Percentiles rank a stretch among this genome's conserved stretches.
These are phyloP conservation scores for Dasypus novemcinctus DNA, from an alignment of 2,113 vertebrate species.

Conservation along the genomic window DNA sequence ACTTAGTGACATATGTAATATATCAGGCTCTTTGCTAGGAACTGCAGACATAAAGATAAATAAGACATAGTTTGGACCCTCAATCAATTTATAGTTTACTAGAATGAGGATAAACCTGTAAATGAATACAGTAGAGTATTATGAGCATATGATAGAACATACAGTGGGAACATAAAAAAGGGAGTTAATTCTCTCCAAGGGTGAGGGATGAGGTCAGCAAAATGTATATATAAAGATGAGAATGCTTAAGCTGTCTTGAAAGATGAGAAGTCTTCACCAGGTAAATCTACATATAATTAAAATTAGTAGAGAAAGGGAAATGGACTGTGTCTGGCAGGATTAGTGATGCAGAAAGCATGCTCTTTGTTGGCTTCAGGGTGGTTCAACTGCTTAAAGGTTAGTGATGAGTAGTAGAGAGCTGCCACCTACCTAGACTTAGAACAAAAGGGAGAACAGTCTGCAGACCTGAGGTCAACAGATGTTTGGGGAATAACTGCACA, in stretches of 20 bases:
- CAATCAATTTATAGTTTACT: not conserved
- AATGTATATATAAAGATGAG: slow-evolving; percentile 1
- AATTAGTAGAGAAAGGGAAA: slow-evolving; percentile 52
- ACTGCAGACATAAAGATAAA: not conserved
- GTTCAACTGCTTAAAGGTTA: not conserved
- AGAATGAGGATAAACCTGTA: not conserved
- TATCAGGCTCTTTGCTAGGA: not conserved
- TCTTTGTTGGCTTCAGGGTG: not conserved
- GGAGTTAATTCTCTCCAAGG: not conserved
- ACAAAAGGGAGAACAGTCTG: not conserved
- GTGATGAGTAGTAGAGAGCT: not conserved
- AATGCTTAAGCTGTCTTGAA: slow-evolving; percentile 50
- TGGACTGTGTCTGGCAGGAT: not conserved
- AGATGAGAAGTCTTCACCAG: not conserved
- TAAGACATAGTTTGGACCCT: not conserved
- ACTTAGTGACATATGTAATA: not conserved
- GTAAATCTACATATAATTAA: slow-evolving; percentile 37
- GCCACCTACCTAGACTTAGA: not conserved
- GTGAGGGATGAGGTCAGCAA: not conserved
- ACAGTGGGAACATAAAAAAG: not conserved
- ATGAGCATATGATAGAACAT: not conserved
- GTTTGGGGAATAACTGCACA: not conserved
- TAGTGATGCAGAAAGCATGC: not conserved
- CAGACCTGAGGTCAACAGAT: not conserved
- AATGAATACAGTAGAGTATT: not conserved